A percentile compares a stretch with the other conserved stretches of the same genome.
Conservation (phyloP, 92 coral and sea anemone species). For the Isaurus tuberculatus region DNA sequence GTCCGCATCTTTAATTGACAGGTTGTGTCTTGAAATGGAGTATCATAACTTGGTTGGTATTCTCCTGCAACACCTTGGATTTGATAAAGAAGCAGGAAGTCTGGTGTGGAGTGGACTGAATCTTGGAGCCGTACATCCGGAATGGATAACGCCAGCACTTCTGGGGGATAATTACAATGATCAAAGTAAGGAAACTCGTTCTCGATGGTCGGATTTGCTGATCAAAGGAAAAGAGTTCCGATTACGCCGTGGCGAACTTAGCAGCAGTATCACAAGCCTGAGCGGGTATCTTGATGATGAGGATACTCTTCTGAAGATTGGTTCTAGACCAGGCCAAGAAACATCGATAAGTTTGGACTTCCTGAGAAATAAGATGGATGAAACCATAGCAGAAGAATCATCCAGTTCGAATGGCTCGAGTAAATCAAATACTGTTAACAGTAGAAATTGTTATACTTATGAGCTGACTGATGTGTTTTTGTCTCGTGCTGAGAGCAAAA, state of each 20-base stretch:
- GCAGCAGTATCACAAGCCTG: slow-evolving; percentile 44
- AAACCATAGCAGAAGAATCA: slow-evolving; percentile 32
- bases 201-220: slow-evolving; percentile 71
- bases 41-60: slow-evolving; percentile 83
- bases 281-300: slow-evolving; percentile 10
- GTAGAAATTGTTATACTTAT: slow-evolving; percentile 22
- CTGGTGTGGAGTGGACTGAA: slow-evolving; percentile 91
- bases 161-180: slow-evolving; percentile 71
- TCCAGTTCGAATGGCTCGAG: not conserved
- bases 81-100: slow-evolving; percentile 94
- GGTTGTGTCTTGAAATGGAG: slow-evolving; percentile 83
- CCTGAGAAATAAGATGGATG: slow-evolving; percentile 41
- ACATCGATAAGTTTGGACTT: slow-evolving; percentile 33
- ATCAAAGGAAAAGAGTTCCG: slow-evolving; percentile 72
- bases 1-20: not conserved
- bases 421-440: not conserved
- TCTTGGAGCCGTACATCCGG: slow-evolving; percentile 80
- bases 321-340: slow-evolving; percentile 16
- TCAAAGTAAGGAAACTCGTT: slow-evolving; percentile 46
- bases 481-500: slow-evolving; percentile 69
- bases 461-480: slow-evolving; percentile 65
- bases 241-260: slow-evolving; percentile 46
- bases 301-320: slow-evolving; percentile 23
- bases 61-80: slow-evolving; percentile 90
- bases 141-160: slow-evolving; percentile 91